A percentile compares a stretch with the other conserved stretches of the same genome.
Conservation (phyloP, 1,140 invertebrate species). For the Ptiloglossa arizonensis region DNA sequence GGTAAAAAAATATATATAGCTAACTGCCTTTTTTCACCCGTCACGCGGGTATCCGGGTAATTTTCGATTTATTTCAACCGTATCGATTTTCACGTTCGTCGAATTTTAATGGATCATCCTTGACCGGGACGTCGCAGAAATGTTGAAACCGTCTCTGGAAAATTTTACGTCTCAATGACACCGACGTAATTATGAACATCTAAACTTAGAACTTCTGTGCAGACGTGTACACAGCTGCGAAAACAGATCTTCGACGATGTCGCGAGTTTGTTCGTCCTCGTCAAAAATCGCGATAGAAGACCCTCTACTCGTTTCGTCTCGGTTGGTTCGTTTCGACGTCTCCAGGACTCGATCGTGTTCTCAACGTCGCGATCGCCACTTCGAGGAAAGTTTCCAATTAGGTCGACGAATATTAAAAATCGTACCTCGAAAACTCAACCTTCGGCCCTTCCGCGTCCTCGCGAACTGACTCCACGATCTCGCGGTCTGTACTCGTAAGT, state of each 20-base stretch:
- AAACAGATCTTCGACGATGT: background rate
- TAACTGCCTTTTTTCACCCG: constrained; percentile 29
- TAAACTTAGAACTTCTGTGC: background rate
- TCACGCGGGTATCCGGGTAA: constrained; percentile 33
- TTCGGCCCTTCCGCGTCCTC: constrained; percentile 13
- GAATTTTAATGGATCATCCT: too few species aligned
- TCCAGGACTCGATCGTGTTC: background rate
- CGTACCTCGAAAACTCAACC: constrained; percentile 31
- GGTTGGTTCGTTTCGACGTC: background rate
- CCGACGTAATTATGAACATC: background rate
- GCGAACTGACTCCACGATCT: background rate
- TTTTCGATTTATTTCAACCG: constrained; percentile 24
- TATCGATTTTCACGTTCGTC: background rate
- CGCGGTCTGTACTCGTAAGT: constrained; percentile 29
- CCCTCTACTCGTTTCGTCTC: background rate
- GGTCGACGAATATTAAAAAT: constrained; percentile 33
- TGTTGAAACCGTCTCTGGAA: too few species aligned
- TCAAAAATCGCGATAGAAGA: background rate
- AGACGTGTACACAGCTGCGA: background rate
- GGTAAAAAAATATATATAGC: constrained; percentile 43
- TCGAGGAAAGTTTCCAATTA: constrained; percentile 51
- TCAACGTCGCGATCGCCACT: constrained; percentile 2
- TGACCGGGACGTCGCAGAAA: too few species aligned
- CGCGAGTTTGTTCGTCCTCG: background rate
- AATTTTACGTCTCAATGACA: too few species aligned